phyloP scores from a whole-genome alignment of 2,888 invertebrate species.

The Scaptomyza tumidula region DNA sequence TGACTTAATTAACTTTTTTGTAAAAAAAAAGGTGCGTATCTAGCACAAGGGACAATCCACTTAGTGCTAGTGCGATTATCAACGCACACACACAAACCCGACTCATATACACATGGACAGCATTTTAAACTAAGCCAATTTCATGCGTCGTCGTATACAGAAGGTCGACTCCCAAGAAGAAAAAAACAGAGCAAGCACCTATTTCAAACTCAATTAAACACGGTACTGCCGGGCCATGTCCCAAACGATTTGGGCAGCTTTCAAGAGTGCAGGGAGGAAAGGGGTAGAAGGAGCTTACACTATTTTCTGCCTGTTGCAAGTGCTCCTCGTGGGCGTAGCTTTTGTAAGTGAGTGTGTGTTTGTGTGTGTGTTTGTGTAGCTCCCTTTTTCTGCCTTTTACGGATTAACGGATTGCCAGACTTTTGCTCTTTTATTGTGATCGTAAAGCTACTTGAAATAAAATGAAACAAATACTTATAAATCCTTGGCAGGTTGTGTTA shows the following conservation, averaged over 20 bases:
- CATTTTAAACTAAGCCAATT: constrained; percentile 72
- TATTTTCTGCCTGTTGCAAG: constrained; percentile 18
- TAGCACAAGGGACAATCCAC: constrained; percentile 20
- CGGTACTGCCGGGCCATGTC: constrained; percentile 39
- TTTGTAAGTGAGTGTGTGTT: constrained; percentile 13
- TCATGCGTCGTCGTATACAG: constrained; percentile 59
- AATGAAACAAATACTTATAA: neutral
- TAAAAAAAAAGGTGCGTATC: constrained; percentile 44
- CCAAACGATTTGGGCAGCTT: constrained; percentile 23
- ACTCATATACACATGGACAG: constrained; percentile 11
- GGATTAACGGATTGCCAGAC: constrained; percentile 48
- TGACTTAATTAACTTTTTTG: constrained; percentile 41
- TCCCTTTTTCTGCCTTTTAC: constrained; percentile 33
- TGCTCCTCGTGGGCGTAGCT: constrained; percentile 54
- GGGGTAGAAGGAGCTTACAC: neutral
- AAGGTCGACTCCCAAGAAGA: constrained; percentile 19
- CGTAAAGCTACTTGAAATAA: neutral
- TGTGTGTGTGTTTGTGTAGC: constrained; percentile 17
- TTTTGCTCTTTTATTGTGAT: constrained; percentile 32
- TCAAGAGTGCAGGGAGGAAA: constrained; percentile 1
- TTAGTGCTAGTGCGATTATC: constrained; percentile 7
- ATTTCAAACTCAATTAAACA: constrained; percentile 80
- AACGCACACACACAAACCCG: constrained; percentile 2
- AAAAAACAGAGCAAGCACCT: constrained; percentile 58
- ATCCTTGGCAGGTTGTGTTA: neutral